Conservation (phyloP, 2,113 vertebrate species). For the Gnathonemus echidnorhynchus region DNA sequence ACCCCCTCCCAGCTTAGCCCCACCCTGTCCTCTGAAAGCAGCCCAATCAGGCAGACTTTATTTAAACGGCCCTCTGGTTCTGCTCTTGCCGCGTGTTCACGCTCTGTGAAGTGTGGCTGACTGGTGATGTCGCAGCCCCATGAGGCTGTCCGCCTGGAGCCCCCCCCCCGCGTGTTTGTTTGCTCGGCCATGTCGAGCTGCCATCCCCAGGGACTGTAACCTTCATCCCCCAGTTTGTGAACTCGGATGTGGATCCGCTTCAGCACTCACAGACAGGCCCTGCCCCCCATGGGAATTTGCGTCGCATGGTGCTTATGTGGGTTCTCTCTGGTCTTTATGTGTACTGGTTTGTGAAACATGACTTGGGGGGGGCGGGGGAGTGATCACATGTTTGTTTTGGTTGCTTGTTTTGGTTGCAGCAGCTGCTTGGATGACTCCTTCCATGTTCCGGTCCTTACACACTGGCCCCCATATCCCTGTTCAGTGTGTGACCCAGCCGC, state of each 20-base stretch:
- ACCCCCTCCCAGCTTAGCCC: neutral
- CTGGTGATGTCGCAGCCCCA: neutral
- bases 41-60: neutral
- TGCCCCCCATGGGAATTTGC: neutral
- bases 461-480: neutral
- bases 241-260: neutral
- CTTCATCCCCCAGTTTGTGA: neutral
- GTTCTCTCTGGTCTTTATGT: neutral
- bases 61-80: neutral
- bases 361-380: neutral
- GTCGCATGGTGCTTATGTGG: neutral
- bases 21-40: neutral
- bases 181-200: neutral
- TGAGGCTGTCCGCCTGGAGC: neutral
- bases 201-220: neutral
- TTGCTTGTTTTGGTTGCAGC: neutral
- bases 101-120: neutral
- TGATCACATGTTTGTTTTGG: neutral
- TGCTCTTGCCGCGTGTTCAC: neutral
- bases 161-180: neutral
- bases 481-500: neutral
- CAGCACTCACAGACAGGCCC: neutral
- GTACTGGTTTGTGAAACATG: neutral
- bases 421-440: neutral
- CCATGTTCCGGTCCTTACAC: neutral